These are phyloP conservation scores for Sebastolobus alascanus DNA, from an alignment of 2,797 vertebrate species.

Conservation along the genomic window DNA sequence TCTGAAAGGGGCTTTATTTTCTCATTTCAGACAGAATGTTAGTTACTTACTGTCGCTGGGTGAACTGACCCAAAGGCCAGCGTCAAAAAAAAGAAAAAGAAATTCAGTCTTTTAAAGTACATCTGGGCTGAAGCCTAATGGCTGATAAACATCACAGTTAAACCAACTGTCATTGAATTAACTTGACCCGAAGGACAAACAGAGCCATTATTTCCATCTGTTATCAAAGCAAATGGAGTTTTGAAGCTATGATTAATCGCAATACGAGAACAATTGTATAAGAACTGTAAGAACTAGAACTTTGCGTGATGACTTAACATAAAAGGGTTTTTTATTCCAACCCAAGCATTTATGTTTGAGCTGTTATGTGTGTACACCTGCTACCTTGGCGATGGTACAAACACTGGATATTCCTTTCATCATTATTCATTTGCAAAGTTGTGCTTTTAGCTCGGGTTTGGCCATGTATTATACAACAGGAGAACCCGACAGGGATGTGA, in stretches of 20 bases:
- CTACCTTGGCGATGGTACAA: slow-evolving; percentile 46
- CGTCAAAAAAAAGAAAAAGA: background rate
- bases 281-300: background rate
- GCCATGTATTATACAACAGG: slow-evolving; percentile 18
- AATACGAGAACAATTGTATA: background rate
- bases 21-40: slow-evolving; percentile 5
- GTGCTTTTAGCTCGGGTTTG: slow-evolving; percentile 32
- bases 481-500: slow-evolving; percentile 16
- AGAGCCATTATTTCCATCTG: slow-evolving; percentile 25
- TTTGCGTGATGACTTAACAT: slow-evolving; percentile 18
- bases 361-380: slow-evolving; percentile 32
- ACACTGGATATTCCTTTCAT: slow-evolving; percentile 44
- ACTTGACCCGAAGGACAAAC: slow-evolving; percentile 31
- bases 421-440: slow-evolving; percentile 48
- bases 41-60: background rate
- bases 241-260: slow-evolving; percentile 26
- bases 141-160: slow-evolving; percentile 16
- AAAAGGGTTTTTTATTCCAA: slow-evolving; percentile 26
- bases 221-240: slow-evolving; percentile 29
- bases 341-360: slow-evolving; percentile 44
- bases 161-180: slow-evolving; percentile 26
- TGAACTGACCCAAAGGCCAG: background rate
- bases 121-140: slow-evolving; percentile 27
- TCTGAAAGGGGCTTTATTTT: slow-evolving; percentile 15
- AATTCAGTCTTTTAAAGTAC: slow-evolving; percentile 19